These are phyloP conservation scores for Phrynocephalus forsythii DNA, from an alignment of 2,797 vertebrate genomes.

Conservation along the genomic window DNA sequence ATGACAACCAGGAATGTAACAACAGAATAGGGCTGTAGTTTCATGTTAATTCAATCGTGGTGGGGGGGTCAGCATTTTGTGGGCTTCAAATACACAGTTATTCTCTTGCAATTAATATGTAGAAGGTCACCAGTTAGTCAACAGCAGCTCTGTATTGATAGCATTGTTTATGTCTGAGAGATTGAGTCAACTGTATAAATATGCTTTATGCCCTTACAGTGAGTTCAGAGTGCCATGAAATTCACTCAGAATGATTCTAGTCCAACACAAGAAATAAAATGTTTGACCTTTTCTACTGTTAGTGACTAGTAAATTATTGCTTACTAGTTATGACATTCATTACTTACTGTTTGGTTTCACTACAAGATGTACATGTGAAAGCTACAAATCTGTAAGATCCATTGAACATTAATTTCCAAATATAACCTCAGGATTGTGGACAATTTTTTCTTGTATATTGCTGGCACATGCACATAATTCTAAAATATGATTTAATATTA, in stretches of 20 bases:
- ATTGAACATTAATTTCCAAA: neutral
- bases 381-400: neutral
- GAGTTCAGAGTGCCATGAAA: constrained; percentile 67
- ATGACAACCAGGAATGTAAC: no score
- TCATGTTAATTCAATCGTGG: neutral
- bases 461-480: neutral
- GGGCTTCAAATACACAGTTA: constrained; percentile 11
- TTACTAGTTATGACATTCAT: constrained; percentile 48
- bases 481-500: neutral
- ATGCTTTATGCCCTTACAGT: constrained; percentile 63
- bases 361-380: constrained; percentile 20
- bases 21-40: neutral
- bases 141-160: constrained; percentile 53
- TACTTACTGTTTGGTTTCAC: constrained; percentile 59
- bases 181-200: constrained; percentile 73
- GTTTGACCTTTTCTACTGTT: constrained; percentile 65
- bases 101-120: constrained; percentile 49
- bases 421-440: neutral
- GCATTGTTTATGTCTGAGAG: constrained; percentile 59
- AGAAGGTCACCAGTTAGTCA: constrained; percentile 63
- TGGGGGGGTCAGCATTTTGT: constrained; percentile 24
- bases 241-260: constrained; percentile 68
- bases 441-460: neutral
- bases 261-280: constrained; percentile 51
- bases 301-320: constrained; percentile 55